Evolutionary conservation across 2,797 vertebrate genomes (phyloP), one percentile per base, ranked within the genome.

Genomic region (Silurus aristotelis): DNA sequence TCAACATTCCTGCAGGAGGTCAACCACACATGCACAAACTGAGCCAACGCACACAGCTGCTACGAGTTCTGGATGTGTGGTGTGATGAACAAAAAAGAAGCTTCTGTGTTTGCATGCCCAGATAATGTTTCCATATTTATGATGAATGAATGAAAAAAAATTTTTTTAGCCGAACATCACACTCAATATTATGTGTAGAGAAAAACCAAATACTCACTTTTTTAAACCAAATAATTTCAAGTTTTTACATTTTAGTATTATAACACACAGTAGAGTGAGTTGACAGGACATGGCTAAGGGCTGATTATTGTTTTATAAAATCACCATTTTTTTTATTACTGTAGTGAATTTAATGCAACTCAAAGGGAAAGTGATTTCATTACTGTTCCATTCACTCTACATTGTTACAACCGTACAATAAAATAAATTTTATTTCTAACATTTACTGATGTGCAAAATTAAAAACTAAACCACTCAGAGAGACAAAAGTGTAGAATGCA

Each of bases 371-470:
- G 9, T 61, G 55, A 71, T 82, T 10, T 9, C 48, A 55, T 66
- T 19, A 20, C n/a, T 75, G 48, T n/a, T 75, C n/a, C 71, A n/a
- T 2, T 46, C 8, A 14, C 66, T 70, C 17, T 19, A 56, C 19
- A 25, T 22, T 58, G 66, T 38, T 82, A 43, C 27, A 60, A 20
- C 8, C 56, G 9, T 60, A 27, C 76, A 80, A 72, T 70, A 61
- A 80, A 79, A 61, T 43, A 14, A 19, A 60, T 80, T 6, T 48
- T 60, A 60, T 80, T 6, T 48, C 22, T 64, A 55, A 56, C 75
- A 75, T 85, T 82, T 85, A 66, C 66, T 85, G 22, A 6, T 64
- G 46, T 82, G 52, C 48, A 82, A 82, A 67, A 76, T 67, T 76
- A 76, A 58, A 86, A 19, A 70, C 68, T 75, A 84, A 86, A 87